Conservation (phyloP, 2,888 invertebrate species). For the Atrina japonica region DNA sequence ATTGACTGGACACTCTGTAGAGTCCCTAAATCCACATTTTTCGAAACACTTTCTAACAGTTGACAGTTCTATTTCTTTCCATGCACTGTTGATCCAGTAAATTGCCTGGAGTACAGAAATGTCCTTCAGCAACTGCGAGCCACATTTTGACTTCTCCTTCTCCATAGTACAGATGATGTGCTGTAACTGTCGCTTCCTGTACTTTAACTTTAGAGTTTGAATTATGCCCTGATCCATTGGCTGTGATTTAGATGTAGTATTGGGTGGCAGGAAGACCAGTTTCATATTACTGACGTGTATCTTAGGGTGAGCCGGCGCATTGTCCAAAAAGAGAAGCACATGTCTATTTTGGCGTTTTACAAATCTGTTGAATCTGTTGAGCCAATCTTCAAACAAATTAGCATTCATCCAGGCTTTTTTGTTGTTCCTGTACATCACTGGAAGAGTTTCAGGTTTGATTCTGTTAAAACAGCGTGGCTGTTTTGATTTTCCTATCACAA, state of each 20-base stretch:
- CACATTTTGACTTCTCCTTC: conserved; percentile 2
- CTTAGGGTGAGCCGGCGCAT: conserved; percentile 26
- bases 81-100: conserved; percentile 14
- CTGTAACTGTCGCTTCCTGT: conserved; percentile 20
- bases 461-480: conserved; percentile 42
- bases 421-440: conserved; percentile 44
- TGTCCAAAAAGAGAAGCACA: conserved; percentile 17
- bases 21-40: conserved; percentile 3
- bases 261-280: conserved; percentile 54
- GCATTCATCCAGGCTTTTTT: conserved; percentile 49
- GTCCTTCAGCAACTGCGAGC: conserved; percentile 27
- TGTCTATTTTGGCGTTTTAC: conserved; percentile 18
- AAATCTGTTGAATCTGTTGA: neutral
- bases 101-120: conserved; percentile 32
- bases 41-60: conserved; percentile 1
- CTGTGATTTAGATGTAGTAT: conserved; percentile 48
- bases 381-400: conserved; percentile 33
- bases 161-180: conserved; percentile 25
- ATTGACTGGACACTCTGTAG: neutral
- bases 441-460: conserved; percentile 33
- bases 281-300: conserved; percentile 22
- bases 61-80: conserved; percentile 2
- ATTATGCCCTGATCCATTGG: conserved; percentile 62
- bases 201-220: conserved; percentile 46
- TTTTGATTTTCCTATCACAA: conserved; percentile 45